Percentiles rank a stretch among this genome's conserved stretches.
Evolutionary conservation across 2,888 invertebrate species (phyloP).

Genomic region (Alsophila aescularia): DNA sequence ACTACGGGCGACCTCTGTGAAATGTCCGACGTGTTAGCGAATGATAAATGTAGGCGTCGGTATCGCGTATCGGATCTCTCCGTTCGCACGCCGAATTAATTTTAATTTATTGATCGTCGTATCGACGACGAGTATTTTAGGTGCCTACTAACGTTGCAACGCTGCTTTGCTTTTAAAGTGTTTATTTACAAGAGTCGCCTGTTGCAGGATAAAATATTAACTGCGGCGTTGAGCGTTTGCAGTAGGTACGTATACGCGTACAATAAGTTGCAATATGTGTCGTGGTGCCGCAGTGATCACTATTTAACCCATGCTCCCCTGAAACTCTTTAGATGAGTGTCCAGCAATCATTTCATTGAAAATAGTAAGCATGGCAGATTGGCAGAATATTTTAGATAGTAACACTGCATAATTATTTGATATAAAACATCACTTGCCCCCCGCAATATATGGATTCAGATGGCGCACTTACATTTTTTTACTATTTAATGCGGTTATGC

Average conservation of each 20-base stretch:
- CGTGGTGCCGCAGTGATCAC: not conserved
- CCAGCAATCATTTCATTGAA: not conserved
- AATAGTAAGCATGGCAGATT: too few species aligned
- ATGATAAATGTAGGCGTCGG: conserved; percentile 84
- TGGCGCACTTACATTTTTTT: conserved; percentile 14
- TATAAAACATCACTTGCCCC: not conserved
- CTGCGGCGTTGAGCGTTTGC: conserved; percentile 35
- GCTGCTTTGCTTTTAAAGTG: conserved; percentile 69
- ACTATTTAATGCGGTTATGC: conserved; percentile 36
- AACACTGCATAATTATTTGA: too few species aligned
- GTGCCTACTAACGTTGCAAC: conserved; percentile 72
- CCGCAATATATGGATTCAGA: conserved; percentile 15
- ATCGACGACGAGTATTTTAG: conserved; percentile 81
- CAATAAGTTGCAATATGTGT: conserved; percentile 18
- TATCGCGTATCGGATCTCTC: conserved; percentile 83
- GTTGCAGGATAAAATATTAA: conserved; percentile 48
- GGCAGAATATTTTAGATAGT: too few species aligned
- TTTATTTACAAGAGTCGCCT: conserved; percentile 61
- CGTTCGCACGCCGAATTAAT: conserved; percentile 85
- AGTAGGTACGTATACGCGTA: conserved; percentile 18
- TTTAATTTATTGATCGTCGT: conserved; percentile 84
- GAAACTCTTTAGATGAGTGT: not conserved
- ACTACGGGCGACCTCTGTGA: conserved; percentile 66
- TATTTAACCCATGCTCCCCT: conserved; percentile 3
- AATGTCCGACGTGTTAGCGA: conserved; percentile 84